Base-by-base conservation (phyloP, 2,888 invertebrate genomes). In the Gisinianus flammeolus region DNA sequence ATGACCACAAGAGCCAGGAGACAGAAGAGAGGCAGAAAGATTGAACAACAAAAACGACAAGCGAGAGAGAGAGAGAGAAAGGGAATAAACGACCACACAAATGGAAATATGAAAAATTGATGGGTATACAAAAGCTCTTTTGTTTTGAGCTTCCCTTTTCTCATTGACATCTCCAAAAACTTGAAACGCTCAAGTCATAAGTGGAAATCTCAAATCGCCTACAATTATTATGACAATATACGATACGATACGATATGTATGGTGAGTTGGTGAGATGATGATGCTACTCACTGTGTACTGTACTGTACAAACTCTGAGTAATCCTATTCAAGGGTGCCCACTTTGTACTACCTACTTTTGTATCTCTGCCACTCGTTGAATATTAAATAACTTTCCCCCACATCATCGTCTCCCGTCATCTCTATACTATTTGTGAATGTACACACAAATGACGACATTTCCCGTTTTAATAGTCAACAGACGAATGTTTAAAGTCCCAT, bases 31-130 rank as follows among this genome's bases (percentile, higher is more conserved):
- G 44, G 8, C 16, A 10, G 8, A 22, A 26, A 26, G 10, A 16
- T 26, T 62, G 12, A 28, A 28, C 24, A 62, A 54, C 6, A 16
- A 58, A n/a, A 28, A 30, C 28, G 22, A 24, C 16, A 1, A 31
- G 28, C 64, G 26, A 28, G 26, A 30, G n/a, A 12, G 64, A 66
- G 10, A 31, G n/a, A 10, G 64, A 66, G 4, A 44, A 16, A 44
- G 8, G 52, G 22, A 4, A 12, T 19, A 12, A 12, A 10, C 16
- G 67, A 67, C 67, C 67, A 67, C 67, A 67, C 67, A 67, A 67
- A 67, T 67, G 67, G 31, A 67, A 67, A 67, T 31, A 67, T 67
- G 67, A 67, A 67, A 67, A 67, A 67, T 67, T 67, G 67, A 67
- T 67, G 67, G 22, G 4, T 26, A 30, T 24, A 16, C 8, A 31